Conservation (phyloP, 2,888 invertebrate species). For the Campoplex capitator region DNA sequence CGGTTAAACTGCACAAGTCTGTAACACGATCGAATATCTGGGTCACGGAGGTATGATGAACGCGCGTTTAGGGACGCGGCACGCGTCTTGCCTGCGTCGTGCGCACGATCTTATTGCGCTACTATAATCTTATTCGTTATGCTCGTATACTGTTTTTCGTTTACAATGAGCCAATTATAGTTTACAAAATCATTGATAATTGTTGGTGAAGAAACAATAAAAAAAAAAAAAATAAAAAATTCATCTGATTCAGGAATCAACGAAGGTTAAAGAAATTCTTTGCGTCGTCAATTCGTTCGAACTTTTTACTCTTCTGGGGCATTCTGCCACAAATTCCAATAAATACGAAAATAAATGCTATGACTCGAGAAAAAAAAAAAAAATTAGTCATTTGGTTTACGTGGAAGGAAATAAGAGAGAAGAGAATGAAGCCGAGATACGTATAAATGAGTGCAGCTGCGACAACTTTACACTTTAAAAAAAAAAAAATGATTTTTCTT, state of each 20-base stretch:
- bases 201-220: background rate
- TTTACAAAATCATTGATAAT: background rate
- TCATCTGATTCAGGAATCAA: background rate
- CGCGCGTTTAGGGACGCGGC: slow-evolving; percentile 40
- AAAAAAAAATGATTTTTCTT: background rate
- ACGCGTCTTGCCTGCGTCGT: slow-evolving; percentile 42
- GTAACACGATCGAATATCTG: slow-evolving; percentile 52
- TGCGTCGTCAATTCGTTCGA: background rate
- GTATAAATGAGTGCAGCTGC: slow-evolving; percentile 16
- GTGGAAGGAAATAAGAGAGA: background rate
- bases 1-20: slow-evolving; percentile 26
- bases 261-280: background rate
- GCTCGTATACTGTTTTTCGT: background rate
- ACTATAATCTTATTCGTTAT: slow-evolving; percentile 13
- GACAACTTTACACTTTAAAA: background rate
- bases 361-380: background rate
- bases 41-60: slow-evolving; percentile 50
- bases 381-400: background rate
- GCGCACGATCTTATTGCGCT: slow-evolving; percentile 37
- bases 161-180: background rate
- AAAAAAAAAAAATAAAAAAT: background rate
- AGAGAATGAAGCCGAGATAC: background rate
- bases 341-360: slow-evolving; percentile 12
- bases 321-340: background rate
- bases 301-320: background rate